A percentile compares a stretch with the other conserved stretches of the same genome.
phyloP scores from a whole-genome alignment of 1,140 invertebrate species.

The Dreissena rostriformis region DNA sequence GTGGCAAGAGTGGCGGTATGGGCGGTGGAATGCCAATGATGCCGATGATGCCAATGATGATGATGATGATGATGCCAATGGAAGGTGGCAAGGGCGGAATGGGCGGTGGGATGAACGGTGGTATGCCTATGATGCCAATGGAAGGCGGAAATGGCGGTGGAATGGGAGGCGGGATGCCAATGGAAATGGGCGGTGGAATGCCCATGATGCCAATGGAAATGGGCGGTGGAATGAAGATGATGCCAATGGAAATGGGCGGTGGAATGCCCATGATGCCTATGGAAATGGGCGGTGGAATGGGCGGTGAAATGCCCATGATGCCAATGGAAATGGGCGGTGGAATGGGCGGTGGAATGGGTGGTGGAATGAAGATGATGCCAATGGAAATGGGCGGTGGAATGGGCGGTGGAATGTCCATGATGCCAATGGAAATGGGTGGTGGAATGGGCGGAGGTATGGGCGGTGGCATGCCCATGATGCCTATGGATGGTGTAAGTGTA shows the following conservation, averaged over 20 bases:
- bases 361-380: constrained; percentile 20
- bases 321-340: neutral
- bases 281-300: constrained; percentile 5
- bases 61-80: neutral
- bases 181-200: constrained; percentile 1
- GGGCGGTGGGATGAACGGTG: neutral
- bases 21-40: neutral
- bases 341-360: constrained; percentile 24
- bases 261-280: no score
- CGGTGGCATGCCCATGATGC: constrained; percentile 5
- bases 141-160: neutral
- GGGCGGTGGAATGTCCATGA: neutral
- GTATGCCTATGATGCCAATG: neutral
- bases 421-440: no score
- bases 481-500: neutral
- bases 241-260: neutral
- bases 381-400: constrained; percentile 9
- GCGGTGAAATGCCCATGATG: neutral
- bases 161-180: constrained; percentile 3
- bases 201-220: neutral
- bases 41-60: neutral
- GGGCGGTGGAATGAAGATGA: neutral
- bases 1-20: constrained; percentile 1
- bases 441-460: constrained; percentile 1
- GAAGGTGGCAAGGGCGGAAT: neutral